phyloP scores from a whole-genome alignment of 2,888 invertebrate genomes.

The Melipona beecheii region DNA sequence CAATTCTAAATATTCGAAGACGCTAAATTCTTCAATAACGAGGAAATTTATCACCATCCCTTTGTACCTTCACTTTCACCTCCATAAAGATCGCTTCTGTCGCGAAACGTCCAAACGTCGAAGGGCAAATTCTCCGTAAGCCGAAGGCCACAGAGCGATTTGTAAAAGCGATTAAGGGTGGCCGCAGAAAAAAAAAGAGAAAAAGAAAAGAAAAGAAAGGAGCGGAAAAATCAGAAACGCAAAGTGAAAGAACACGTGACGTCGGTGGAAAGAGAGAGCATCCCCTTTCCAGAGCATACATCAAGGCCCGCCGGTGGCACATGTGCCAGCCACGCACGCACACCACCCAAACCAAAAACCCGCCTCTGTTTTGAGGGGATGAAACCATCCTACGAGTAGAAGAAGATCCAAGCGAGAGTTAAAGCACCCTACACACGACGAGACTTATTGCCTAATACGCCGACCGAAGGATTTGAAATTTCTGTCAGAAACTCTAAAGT shows the following conservation, averaged over 20 bases:
- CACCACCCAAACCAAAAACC: background rate
- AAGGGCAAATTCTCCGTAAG: background rate
- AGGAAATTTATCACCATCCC: background rate
- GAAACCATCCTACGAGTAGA: background rate
- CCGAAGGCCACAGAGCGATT: background rate
- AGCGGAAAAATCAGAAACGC: slow-evolving; percentile 28
- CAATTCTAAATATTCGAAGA: no score
- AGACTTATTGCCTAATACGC: background rate
- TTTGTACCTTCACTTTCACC: background rate
- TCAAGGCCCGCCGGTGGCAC: slow-evolving; percentile 72
- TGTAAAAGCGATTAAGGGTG: slow-evolving; percentile 6
- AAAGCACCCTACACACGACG: background rate
- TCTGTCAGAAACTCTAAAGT: no score
- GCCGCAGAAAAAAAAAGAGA: background rate
- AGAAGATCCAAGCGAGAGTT: background rate
- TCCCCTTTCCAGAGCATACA: slow-evolving; percentile 77
- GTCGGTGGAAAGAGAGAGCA: slow-evolving; percentile 49
- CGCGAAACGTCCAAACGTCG: background rate
- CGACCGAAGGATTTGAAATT: no score
- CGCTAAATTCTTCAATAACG: no score
- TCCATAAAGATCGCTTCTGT: background rate
- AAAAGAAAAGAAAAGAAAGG: background rate
- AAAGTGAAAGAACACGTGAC: slow-evolving; percentile 78
- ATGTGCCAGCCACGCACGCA: slow-evolving; percentile 65
- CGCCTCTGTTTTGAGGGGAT: background rate